Evolutionary conservation across 2,113 vertebrate species (phyloP).

Genomic region (Plotosus lineatus): DNA sequence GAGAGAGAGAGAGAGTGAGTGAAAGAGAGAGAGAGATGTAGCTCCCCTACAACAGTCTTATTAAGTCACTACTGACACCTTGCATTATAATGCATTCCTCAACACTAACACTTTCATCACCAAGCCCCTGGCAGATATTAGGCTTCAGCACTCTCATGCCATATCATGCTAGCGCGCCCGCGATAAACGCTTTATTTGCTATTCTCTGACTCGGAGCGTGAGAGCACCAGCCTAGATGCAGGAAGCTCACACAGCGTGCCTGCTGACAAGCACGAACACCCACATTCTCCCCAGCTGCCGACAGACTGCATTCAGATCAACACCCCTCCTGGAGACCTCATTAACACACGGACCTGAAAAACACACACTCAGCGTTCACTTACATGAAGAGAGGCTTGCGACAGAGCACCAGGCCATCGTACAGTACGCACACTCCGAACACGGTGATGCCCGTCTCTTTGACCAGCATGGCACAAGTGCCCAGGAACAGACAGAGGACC

Average conservation of each 20-base stretch:
- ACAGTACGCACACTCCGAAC: conserved; percentile 90
- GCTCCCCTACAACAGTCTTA: neutral
- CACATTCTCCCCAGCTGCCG: neutral
- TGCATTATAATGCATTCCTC: neutral
- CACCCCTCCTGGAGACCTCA: conserved; percentile 4
- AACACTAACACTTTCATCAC: no score
- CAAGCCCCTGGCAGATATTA: no score
- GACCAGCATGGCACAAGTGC: conserved; percentile 94
- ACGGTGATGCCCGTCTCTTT: conserved; percentile 96
- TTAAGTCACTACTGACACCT: neutral
- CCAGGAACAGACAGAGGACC: conserved; percentile 83
- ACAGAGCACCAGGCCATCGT: conserved; percentile 87
- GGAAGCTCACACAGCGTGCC: conserved; percentile 10
- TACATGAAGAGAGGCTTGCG: conserved; percentile 76
- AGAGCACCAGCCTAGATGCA: neutral
- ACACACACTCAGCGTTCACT: conserved; percentile 62
- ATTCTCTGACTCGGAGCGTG: neutral
- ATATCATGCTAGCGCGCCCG: neutral
- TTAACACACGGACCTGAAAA: neutral
- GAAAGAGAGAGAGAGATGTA: no score
- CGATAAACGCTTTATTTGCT: conserved; percentile 13
- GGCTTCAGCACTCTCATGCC: neutral
- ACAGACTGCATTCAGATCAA: neutral
- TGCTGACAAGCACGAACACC: conserved; percentile 23
- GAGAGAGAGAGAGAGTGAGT: no score